Conservation (phyloP, 2,888 invertebrate species). For the Lepidocyrtinus sp. region DNA sequence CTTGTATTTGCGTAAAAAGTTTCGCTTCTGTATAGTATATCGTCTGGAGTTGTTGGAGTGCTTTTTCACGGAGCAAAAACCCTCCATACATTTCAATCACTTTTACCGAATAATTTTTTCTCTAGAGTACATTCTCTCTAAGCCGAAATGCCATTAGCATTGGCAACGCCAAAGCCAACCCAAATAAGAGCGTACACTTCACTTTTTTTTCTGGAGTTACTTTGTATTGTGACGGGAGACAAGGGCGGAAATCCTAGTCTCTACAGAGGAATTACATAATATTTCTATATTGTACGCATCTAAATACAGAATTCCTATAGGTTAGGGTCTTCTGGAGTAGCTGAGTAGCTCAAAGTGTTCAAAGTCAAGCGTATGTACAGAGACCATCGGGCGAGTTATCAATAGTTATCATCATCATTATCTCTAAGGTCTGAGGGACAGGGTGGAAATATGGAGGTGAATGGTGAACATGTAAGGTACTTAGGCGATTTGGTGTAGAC, state of each 20-base stretch:
- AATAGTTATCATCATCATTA: not conserved
- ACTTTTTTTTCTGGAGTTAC: too few species aligned
- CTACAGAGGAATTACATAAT: slow-evolving; percentile 18
- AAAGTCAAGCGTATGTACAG: not conserved
- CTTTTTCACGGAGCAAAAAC: slow-evolving; percentile 20
- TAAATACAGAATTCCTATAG: too few species aligned
- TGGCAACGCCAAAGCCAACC: slow-evolving; percentile 9
- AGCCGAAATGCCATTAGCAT: slow-evolving; percentile 35
- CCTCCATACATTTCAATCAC: slow-evolving; percentile 29
- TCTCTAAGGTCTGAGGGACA: too few species aligned
- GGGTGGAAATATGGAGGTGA: not conserved
- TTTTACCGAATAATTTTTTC: slow-evolving; percentile 28
- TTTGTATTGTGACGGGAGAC: slow-evolving; percentile 40
- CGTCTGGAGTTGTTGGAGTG: not conserved
- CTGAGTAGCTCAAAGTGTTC: not conserved
- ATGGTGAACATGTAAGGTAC: not conserved
- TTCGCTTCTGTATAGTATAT: too few species aligned
- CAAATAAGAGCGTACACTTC: too few species aligned
- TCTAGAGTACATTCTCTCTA: too few species aligned
- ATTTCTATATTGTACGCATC: not conserved
- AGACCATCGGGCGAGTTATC: not conserved
- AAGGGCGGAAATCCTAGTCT: slow-evolving; percentile 49
- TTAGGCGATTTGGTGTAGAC: too few species aligned
- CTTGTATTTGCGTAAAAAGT: too few species aligned
- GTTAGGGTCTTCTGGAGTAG: too few species aligned